Conservation (phyloP, 2,888 invertebrate species). For the Syrphus vitripennis region DNA sequence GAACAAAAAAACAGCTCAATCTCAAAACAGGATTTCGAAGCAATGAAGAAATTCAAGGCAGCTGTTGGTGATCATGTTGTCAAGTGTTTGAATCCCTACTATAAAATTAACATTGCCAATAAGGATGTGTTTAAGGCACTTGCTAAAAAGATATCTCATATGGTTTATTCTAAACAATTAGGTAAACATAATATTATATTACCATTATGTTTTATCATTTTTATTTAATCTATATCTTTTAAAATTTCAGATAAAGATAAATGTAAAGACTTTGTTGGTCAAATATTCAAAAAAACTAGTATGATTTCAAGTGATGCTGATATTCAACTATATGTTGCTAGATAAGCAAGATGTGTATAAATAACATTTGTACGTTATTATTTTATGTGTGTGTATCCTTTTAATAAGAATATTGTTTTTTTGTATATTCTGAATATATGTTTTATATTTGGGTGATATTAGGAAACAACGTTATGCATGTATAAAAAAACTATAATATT, state of each 20-base stretch:
- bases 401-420: neutral
- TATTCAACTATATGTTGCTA: constrained; percentile 72
- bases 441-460: neutral
- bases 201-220: too few relatives aligned
- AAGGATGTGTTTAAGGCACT: constrained; percentile 78
- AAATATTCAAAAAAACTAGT: constrained; percentile 75
- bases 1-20: neutral
- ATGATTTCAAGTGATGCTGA: constrained; percentile 77
- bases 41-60: constrained; percentile 51
- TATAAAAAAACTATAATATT: neutral
- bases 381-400: neutral
- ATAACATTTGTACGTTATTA: neutral
- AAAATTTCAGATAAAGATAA: constrained; percentile 74
- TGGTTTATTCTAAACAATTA: constrained; percentile 60
- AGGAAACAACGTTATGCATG: neutral
- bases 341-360: neutral
- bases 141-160: constrained; percentile 78
- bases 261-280: constrained; percentile 76
- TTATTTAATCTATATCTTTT: too few relatives aligned
- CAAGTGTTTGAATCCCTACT: constrained; percentile 77
- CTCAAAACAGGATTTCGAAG: constrained; percentile 23
- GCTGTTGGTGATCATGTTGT: constrained; percentile 73
- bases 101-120: constrained; percentile 78
- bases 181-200: constrained; percentile 18
- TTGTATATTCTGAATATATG: neutral